Evolutionary conservation across 2,113 vertebrate species (phyloP).

Genomic region (Prinia subflava): DNA sequence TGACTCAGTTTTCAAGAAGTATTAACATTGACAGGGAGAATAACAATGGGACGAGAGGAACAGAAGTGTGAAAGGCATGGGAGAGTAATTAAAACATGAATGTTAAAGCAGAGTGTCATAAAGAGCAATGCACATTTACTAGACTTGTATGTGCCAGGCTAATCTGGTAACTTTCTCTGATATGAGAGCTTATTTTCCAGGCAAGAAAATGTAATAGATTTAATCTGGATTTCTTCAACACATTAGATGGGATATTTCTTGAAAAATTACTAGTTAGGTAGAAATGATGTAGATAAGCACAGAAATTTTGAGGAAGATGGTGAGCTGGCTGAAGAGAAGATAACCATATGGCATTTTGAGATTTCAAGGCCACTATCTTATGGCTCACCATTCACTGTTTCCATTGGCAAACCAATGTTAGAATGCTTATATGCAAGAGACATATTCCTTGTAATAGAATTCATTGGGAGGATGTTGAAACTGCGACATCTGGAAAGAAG

Average conservation of each 20-base stretch:
- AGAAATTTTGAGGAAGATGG: not conserved
- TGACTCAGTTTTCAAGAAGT: not conserved
- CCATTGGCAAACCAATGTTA: not conserved
- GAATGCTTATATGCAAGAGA: not conserved
- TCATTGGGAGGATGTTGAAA: not conserved
- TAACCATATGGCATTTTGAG: not conserved
- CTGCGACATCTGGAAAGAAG: not conserved
- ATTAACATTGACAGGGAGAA: no score
- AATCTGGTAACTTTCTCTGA: not conserved
- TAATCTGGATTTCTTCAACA: not conserved
- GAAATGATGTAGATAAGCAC: not conserved
- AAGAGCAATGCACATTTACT: not conserved
- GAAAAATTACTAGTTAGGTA: not conserved
- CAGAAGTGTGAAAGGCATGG: rapidly evolving
- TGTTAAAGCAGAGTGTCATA: not conserved
- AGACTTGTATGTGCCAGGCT: not conserved
- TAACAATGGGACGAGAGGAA: not conserved
- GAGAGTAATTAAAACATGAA: not conserved
- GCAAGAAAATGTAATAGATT: not conserved
- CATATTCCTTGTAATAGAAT: not conserved
- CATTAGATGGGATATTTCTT: not conserved
- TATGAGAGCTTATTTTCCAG: not conserved
- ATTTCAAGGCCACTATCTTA: not conserved
- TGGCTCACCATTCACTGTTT: not conserved
- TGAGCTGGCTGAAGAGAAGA: not conserved